Percentiles rank a stretch among this genome's conserved stretches.
phyloP scores from a whole-genome alignment of 2,797 vertebrate species.

The Acanthis flammea region DNA sequence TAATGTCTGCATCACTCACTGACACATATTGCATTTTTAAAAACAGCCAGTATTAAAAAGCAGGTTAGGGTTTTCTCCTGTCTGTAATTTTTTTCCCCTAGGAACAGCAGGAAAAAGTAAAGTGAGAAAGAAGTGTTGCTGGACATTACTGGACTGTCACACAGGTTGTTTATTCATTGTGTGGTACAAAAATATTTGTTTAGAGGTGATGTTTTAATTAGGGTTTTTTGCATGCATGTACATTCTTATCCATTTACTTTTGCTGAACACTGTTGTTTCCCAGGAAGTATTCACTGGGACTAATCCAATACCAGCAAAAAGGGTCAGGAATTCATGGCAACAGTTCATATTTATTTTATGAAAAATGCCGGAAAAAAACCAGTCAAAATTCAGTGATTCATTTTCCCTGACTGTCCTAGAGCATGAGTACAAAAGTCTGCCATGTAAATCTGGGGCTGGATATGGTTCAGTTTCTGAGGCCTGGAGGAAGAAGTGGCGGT shows the following conservation, averaged over 20 bases:
- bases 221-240: not conserved
- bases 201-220: not conserved
- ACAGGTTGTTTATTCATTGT: not conserved
- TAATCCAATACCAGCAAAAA: slow-evolving; percentile 54
- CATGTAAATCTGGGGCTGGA: slow-evolving; percentile 1
- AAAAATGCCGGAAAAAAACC: not conserved
- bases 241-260: not conserved
- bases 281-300: slow-evolving; percentile 8
- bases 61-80: not conserved
- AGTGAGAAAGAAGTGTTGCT: not conserved
- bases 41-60: not conserved
- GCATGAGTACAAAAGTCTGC: not conserved
- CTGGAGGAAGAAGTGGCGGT: slow-evolving; percentile 13
- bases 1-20: not conserved
- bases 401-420: not conserved
- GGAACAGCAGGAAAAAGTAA: not conserved
- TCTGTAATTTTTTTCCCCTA: not conserved
- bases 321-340: slow-evolving; percentile 40
- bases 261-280: not conserved
- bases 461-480: slow-evolving; percentile 25
- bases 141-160: not conserved
- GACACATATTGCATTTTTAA: not conserved
- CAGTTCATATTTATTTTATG: not conserved
- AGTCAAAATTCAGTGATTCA: slow-evolving; percentile 50
- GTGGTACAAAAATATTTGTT: not conserved